Evolutionary conservation across 2,797 vertebrate genomes (phyloP), one percentile per base, ranked within the genome.

Genomic region (Lithobates sylvaticus): DNA sequence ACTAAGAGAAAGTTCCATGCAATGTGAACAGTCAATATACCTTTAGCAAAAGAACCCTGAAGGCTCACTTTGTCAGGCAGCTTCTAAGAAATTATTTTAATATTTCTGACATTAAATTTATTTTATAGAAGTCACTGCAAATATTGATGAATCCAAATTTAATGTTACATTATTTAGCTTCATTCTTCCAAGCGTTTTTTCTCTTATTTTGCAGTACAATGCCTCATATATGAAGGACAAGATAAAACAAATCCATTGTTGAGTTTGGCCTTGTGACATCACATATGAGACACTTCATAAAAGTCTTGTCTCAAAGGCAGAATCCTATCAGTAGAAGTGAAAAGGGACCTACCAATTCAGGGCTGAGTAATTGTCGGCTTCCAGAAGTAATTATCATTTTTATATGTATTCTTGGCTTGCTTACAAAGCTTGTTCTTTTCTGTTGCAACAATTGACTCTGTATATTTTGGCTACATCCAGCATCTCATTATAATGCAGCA

Each of bases 381-480:
- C 23, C 23, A 77, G 15, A 15, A 65, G 26, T 67, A 65, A 67
- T 67, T 67, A 78, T 78, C 61, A 78, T 78, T 78, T 61, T 42
- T 18, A 36, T 42, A 67, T 67, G 36, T 67, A 65, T 67, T 67
- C 61, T 44, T 67, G 76, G 76, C 36, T 27, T 78, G 39, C n/a
- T 27, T 78, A 65, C n/a, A 78, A 67, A 36, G 36, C 36, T 67
- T 78, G 76, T 67, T 67, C n/a, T 78, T 78, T 23, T 67, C 61
- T 44, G 76, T 44, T 26, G 61, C 13, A 78, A 78, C 34, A 42
- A 67, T 67, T 26, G 15, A 67, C 76, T 67, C 34, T 78, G 61
- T 78, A 65, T 78, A 67, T 67, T 67, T 78, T 78, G 61, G 61
- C 76, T 78, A 27, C 61, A 78, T 78, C 1, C 76, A 42, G 61